Evolutionary conservation across 2,113 vertebrate species (phyloP).

Genomic region (Apeltes quadracus): DNA sequence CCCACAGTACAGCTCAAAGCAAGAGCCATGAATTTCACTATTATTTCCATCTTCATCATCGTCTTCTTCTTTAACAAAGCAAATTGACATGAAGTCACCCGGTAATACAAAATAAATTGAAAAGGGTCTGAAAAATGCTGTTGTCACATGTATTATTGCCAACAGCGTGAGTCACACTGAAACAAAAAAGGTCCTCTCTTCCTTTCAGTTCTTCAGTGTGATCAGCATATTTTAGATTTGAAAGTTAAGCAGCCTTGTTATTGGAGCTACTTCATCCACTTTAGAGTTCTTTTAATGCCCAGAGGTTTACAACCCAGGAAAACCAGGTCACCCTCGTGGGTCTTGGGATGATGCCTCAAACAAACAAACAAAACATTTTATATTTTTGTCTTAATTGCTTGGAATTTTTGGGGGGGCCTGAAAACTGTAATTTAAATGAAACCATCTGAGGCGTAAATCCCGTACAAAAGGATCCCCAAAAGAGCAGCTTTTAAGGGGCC

Average conservation of each 20-base stretch:
- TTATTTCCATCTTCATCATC: background rate
- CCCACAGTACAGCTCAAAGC: background rate
- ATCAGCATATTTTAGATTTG: background rate
- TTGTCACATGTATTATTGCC: background rate
- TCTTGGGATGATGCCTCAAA: background rate
- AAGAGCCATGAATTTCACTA: background rate
- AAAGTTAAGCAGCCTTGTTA: too few relatives aligned
- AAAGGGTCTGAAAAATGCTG: background rate
- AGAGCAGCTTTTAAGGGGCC: background rate
- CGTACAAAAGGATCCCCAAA: background rate
- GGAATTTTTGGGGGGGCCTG: background rate
- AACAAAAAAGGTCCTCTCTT: background rate
- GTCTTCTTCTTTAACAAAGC: background rate
- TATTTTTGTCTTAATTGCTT: background rate
- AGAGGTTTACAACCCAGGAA: background rate
- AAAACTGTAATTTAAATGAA: background rate
- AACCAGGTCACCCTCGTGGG: background rate
- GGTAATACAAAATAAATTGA: background rate
- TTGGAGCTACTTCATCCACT: background rate
- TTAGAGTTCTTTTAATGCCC: background rate
- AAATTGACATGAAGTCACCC: background rate
- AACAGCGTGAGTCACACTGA: background rate
- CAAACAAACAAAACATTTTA: background rate
- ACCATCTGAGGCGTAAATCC: constrained; percentile 7
- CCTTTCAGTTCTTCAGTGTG: background rate